Conservation (phyloP, 2,888 invertebrate genomes). For the Clivina fossor region DNA sequence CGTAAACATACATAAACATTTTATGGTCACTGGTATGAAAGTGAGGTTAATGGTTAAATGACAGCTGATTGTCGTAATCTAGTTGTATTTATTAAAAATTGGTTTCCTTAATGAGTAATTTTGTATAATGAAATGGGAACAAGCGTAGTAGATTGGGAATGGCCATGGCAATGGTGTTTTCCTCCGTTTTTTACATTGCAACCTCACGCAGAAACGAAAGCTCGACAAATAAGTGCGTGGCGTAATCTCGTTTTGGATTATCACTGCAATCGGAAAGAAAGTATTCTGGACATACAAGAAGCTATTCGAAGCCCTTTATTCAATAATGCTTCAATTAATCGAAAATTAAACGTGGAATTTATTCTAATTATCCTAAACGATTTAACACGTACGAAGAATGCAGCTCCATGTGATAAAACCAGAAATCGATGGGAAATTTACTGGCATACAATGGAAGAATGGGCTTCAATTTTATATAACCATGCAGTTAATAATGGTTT, state of each 20-base stretch:
- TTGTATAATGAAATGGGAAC: no score
- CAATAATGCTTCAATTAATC: slow-evolving; percentile 78
- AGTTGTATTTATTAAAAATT: no score
- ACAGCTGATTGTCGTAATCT: no score
- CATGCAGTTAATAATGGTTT: slow-evolving; percentile 81
- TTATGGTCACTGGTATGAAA: no score
- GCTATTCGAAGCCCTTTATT: slow-evolving; percentile 75
- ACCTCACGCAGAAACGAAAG: slow-evolving; percentile 87
- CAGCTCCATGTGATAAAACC: slow-evolving; percentile 82
- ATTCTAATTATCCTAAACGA: slow-evolving; percentile 76
- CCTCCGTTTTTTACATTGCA: no score
- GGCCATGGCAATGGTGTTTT: no score
- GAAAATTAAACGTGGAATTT: slow-evolving; percentile 76
- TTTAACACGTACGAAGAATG: slow-evolving; percentile 74
- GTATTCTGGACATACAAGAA: slow-evolving; percentile 81
- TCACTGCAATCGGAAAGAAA: slow-evolving; percentile 73
- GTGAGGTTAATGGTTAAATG: no score
- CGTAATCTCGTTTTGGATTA: slow-evolving; percentile 82
- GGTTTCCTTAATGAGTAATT: no score
- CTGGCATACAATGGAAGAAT: slow-evolving; percentile 94
- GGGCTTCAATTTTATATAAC: slow-evolving; percentile 86
- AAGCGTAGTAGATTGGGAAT: no score
- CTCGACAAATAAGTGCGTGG: slow-evolving; percentile 93
- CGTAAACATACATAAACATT: no score
- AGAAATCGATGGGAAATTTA: slow-evolving; percentile 86